Base-by-base conservation (phyloP, 2,888 invertebrate species). In the Eumacrocentrus americanus region DNA sequence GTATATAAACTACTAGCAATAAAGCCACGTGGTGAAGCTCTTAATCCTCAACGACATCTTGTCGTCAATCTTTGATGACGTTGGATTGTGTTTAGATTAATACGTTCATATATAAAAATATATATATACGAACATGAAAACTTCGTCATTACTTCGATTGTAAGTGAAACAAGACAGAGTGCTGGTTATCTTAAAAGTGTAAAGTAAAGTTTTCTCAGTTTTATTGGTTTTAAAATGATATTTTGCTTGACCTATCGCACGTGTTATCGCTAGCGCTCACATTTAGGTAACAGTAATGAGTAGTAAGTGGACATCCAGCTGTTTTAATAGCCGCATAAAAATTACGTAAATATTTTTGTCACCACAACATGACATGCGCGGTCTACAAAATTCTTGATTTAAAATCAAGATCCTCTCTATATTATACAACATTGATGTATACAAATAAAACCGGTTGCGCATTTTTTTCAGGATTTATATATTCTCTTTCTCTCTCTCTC, bases 381-480 rank as follows among this genome's bases (percentile, higher is more conserved):
- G 20, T 11, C 46, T 11, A 22, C 4, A 22, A 44, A 44, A 44
- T 12, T 25, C n/a, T 7, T 12, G 4, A 46, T 12, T 12, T 22
- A n/a, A 46, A 46, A 46, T 46, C 46, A 25, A 46, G 20, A 12
- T 46, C 9, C 23, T 46, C 3, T 14, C 4, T 9, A 12, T 44
- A 11, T 20, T 44, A 22, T 44, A 44, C 44, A 20, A 29, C 22
- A 44, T 22, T 46, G 12, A 46, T 46, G 25, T 23, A 22, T 25
- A 46, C n/a, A 25, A 23, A 46, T 12, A 46, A 6, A 64, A 64
- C 64, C 64, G 64, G 64, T 64, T 64, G 64, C 62, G 60, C 60
- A 60, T 64, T 65, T 65, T n/a, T n/a, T 58, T 66, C 58, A 47
- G 34, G 16, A n/a, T 22, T n/a, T 37, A 20, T 46, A 18, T 46